A percentile compares a stretch with the other conserved stretches of the same genome.
Conservation (phyloP, 2,888 invertebrate species). For the Ormyrus nitidulus region DNA sequence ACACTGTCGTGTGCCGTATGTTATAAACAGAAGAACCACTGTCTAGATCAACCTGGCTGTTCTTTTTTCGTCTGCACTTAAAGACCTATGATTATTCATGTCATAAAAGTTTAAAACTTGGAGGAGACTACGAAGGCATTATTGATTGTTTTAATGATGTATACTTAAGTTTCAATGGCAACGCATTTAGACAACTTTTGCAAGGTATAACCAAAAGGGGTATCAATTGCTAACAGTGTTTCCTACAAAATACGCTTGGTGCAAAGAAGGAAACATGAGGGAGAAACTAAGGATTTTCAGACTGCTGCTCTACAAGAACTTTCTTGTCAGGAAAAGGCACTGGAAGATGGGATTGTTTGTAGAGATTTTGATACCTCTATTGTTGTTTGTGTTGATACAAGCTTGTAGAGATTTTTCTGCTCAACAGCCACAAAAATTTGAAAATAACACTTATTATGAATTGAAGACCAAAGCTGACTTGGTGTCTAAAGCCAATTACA, state of each 20-base stretch:
- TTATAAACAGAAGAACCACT: too few relatives aligned
- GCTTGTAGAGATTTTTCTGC: conserved; percentile 65
- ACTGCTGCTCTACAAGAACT: conserved; percentile 69
- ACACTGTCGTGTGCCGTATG: too few relatives aligned
- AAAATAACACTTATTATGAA: conserved; percentile 63
- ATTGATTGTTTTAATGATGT: conserved; percentile 38
- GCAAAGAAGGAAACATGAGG: conserved; percentile 32
- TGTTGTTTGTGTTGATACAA: conserved; percentile 66
- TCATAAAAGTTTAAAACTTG: background rate
- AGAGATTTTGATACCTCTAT: conserved; percentile 67
- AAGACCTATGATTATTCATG: conserved; percentile 5
- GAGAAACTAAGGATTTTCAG: conserved; percentile 61
- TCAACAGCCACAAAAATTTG: conserved; percentile 57
- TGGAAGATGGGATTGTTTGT: conserved; percentile 68
- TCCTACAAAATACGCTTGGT: background rate
- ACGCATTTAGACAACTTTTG: conserved; percentile 13
- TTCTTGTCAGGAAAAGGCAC: conserved; percentile 68
- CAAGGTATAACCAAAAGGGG: conserved; percentile 13
- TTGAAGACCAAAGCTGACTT: conserved; percentile 54
- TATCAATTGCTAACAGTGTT: background rate
- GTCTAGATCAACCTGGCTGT: too few relatives aligned
- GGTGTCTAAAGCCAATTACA: conserved; percentile 44
- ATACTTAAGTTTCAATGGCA: conserved; percentile 43
- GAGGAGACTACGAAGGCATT: conserved; percentile 12
- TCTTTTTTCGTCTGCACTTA: background rate